phyloP scores from a whole-genome alignment of 2,113 vertebrate species.

The Esox niger region DNA sequence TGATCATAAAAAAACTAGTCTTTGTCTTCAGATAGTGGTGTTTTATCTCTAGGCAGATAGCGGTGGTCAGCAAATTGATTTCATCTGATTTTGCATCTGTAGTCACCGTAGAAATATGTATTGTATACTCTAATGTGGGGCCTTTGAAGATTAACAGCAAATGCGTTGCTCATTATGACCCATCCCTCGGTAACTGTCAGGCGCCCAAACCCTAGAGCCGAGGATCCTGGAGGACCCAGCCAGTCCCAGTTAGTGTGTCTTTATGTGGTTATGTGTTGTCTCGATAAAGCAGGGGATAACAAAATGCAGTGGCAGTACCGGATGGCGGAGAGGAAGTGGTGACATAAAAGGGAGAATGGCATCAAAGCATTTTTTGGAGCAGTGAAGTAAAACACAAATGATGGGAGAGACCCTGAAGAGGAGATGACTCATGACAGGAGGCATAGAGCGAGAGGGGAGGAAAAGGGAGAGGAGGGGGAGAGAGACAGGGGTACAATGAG shows the following conservation, averaged over 20 bases:
- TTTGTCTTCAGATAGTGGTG: not conserved
- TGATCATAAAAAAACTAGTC: not conserved
- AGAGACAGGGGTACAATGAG: not conserved
- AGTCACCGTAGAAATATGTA: slow-evolving; percentile 43
- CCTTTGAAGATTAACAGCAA: slow-evolving; percentile 49
- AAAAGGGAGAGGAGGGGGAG: not conserved
- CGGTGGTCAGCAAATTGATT: too few relatives aligned
- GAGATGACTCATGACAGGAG: slow-evolving; percentile 38
- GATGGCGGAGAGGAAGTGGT: slow-evolving; percentile 68
- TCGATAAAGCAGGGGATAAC: slow-evolving; percentile 46
- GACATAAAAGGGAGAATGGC: slow-evolving; percentile 72
- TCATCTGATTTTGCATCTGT: slow-evolving; percentile 33
- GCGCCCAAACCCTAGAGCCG: slow-evolving; percentile 36
- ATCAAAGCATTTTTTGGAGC: slow-evolving; percentile 73
- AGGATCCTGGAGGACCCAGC: slow-evolving; percentile 29
- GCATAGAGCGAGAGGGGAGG: slow-evolving; percentile 18
- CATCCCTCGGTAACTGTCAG: slow-evolving; percentile 8
- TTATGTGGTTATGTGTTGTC: slow-evolving; percentile 51
- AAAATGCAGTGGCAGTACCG: slow-evolving; percentile 59
- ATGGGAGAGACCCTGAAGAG: slow-evolving; percentile 15
- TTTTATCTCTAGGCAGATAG: not conserved
- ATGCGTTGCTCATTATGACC: slow-evolving; percentile 42
- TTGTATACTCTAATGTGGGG: slow-evolving; percentile 17
- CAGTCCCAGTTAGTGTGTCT: slow-evolving; percentile 21
- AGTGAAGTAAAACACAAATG: slow-evolving; percentile 63